These are phyloP conservation scores for Abrostola tripartita DNA, from an alignment of 2,888 invertebrate genomes.

Conservation along the genomic window DNA sequence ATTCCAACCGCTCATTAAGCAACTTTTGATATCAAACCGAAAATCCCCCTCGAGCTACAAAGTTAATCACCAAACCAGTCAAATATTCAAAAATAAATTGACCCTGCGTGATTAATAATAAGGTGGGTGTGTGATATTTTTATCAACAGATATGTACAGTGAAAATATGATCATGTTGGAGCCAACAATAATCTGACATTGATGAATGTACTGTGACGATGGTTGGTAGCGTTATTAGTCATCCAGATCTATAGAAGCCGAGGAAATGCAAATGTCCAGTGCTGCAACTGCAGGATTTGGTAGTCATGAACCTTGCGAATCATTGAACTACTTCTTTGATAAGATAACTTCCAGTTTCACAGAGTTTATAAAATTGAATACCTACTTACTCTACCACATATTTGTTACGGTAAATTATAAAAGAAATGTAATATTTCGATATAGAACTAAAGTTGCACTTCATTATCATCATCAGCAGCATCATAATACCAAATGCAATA, in stretches of 20 bases:
- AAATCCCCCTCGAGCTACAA: not conserved
- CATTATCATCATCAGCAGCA: too few relatives aligned
- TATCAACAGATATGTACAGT: conserved; percentile 22
- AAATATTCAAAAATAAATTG: conserved; percentile 19
- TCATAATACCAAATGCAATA: not conserved
- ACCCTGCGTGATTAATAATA: conserved; percentile 12
- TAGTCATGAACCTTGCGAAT: not conserved
- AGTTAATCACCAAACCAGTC: conserved; percentile 16
- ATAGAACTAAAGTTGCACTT: too few relatives aligned
- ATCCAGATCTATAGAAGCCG: conserved; percentile 22
- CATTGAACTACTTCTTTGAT: too few relatives aligned
- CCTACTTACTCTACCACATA: too few relatives aligned
- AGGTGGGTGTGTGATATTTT: conserved; percentile 25
- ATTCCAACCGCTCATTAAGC: not conserved
- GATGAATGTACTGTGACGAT: conserved; percentile 45
- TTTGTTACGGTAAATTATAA: too few relatives aligned
- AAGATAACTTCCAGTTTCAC: too few relatives aligned
- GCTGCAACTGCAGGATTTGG: conserved; percentile 1
- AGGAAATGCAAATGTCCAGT: not conserved
- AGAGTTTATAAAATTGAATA: too few relatives aligned
- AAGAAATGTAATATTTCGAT: too few relatives aligned
- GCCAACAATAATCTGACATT: conserved; percentile 48
- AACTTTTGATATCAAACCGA: not conserved
- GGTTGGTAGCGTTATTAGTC: conserved; percentile 33
- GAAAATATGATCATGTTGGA: conserved; percentile 28